Conservation (phyloP, 2,797 vertebrate genomes). For the Sparidentex hasta region DNA sequence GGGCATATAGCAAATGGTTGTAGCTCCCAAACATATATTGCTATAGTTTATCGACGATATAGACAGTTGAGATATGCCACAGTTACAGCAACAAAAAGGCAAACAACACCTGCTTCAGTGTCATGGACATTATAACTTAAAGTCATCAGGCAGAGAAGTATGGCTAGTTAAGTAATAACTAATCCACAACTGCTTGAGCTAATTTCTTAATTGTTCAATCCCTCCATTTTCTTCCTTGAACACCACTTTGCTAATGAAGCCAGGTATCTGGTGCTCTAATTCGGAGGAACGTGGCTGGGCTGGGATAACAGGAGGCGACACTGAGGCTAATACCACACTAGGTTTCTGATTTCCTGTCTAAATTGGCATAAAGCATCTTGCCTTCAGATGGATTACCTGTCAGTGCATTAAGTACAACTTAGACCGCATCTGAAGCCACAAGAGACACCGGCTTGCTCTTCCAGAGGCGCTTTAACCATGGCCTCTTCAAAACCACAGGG, state of each 20-base stretch:
- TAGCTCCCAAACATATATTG: neutral
- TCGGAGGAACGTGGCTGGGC: slow-evolving; percentile 44
- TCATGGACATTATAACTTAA: neutral
- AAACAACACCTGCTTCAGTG: neutral
- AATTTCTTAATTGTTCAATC: slow-evolving; percentile 3
- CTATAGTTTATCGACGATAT: neutral
- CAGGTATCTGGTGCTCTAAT: slow-evolving; percentile 29
- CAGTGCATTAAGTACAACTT: slow-evolving; percentile 86
- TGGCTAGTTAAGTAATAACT: neutral
- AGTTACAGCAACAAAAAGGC: neutral
- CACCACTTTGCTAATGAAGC: slow-evolving; percentile 13
- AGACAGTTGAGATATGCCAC: neutral
- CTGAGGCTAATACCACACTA: slow-evolving; percentile 65
- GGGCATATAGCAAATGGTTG: neutral
- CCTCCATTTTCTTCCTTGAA: neutral
- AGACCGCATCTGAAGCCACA: slow-evolving; percentile 84
- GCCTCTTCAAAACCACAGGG: slow-evolving; percentile 85
- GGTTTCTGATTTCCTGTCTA: slow-evolving; percentile 85
- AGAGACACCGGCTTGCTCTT: slow-evolving; percentile 79
- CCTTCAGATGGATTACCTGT: slow-evolving; percentile 87
- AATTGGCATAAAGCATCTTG: slow-evolving; percentile 82
- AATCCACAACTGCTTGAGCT: neutral
- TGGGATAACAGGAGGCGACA: slow-evolving; percentile 73
- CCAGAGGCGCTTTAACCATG: slow-evolving; percentile 76
- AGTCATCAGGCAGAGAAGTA: neutral